Percentiles rank a stretch among this genome's conserved stretches.
These are phyloP conservation scores for Zoanthus solanderi DNA, from an alignment of 92 coral and sea anemone genomes.

Conservation along the genomic window DNA sequence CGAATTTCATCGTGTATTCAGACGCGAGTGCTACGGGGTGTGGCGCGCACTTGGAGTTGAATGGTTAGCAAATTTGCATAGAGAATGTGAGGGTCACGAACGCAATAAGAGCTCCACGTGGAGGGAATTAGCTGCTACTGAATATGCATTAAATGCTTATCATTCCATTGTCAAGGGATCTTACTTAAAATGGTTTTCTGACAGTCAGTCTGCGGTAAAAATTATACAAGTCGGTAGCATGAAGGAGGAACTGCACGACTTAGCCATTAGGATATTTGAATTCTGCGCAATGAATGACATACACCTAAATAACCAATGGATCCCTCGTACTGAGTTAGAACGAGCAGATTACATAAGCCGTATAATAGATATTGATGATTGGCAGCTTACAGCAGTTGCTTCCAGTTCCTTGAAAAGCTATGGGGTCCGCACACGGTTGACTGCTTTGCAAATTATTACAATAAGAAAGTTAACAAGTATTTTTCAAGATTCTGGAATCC, in stretches of 20 bases:
- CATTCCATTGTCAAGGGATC: background rate
- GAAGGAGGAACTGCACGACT: too few species aligned
- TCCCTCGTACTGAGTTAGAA: constrained; percentile 50
- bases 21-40: background rate
- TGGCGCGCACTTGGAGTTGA: background rate
- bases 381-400: constrained; percentile 59
- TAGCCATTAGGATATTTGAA: too few species aligned
- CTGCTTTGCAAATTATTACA: too few species aligned
- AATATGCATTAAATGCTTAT: too few species aligned
- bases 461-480: constrained; percentile 44
- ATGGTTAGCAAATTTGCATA: background rate
- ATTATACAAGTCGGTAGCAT: too few species aligned
- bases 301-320: constrained; percentile 62
- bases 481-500: constrained; percentile 66
- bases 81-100: background rate
- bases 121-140: too few species aligned
- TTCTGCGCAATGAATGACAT: too few species aligned
- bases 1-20: too few species aligned
- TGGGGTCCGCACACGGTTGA: too few species aligned
- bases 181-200: background rate
- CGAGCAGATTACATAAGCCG: constrained; percentile 66
- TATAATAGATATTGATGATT: constrained; percentile 63
- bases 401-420: background rate
- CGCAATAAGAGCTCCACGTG: background rate
- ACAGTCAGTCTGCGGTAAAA: background rate